Base-by-base conservation (phyloP, 2,888 invertebrate genomes). In the Heliothis peltigera region DNA sequence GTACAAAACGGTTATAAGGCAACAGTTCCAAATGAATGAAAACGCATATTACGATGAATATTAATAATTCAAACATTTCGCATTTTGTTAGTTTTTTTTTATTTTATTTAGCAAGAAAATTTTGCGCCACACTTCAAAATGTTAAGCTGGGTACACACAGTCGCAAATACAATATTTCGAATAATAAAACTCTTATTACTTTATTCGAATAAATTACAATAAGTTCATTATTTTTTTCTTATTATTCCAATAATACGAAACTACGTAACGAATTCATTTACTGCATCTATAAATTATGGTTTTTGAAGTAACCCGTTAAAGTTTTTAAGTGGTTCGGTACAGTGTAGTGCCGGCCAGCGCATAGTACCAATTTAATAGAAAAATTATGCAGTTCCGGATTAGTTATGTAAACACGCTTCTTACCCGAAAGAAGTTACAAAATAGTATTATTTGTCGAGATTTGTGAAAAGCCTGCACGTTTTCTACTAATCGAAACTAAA, bases 1-100 rank as follows among this genome's bases (percentile, higher is more conserved):
- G 88, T 95, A 95, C 95, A 95, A 94, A 94, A 94, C 91, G 88
- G 90, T 93, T 87, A 91, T 95, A 95, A 94, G 94, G 94, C 94
- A 95, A 93, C 94, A 91, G 91, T 92, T 92, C 84, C 82, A 93
- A 94, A 92, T 88, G 79, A 93, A 92, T 89, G 82, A 88, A 89
- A 93, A 91, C 87, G 89, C 89, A 84, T 84, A 79, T 83, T 83
- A 83, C 79, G 82, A 84, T 87, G 82, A 86, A 83, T 81, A 82
- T 80, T 81, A 80, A 82, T 81, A 80, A 80, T 82, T 75, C 71
- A 82, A 86, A 85, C 77, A 82, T 85, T 85, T 83, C 74, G 72
- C 77, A 70, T 80, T n/a, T 80, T 73, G 64, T 54, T 77, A 53
- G 68, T 75, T 80, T 79, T 75, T 80, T 79, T 78, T 73, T 57